phyloP scores from a whole-genome alignment of 1,140 invertebrate genomes.

The Wasmannia auropunctata region DNA sequence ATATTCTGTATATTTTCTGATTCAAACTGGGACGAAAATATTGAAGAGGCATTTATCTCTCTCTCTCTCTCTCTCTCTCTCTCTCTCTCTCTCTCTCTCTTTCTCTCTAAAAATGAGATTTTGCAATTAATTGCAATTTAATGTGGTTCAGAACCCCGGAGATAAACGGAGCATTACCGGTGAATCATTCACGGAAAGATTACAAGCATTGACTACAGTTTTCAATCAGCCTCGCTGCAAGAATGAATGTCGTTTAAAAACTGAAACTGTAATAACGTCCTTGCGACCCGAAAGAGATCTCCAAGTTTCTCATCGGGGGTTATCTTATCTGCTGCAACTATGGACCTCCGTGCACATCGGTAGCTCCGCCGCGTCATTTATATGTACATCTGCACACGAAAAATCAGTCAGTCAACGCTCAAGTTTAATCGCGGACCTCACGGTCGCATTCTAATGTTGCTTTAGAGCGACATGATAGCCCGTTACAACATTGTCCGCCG shows the following conservation, averaged over 20 bases:
- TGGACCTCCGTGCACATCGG: neutral
- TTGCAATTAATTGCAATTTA: neutral
- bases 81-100: too few species aligned
- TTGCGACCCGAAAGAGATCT: neutral
- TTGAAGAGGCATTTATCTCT: neutral
- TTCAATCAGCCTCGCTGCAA: neutral
- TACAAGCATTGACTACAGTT: neutral
- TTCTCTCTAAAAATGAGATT: neutral
- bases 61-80: too few species aligned
- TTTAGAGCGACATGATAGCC: neutral
- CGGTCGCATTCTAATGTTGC: neutral
- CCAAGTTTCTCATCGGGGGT: neutral
- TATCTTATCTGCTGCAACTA: slow-evolving; percentile 33
- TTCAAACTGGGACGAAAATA: neutral
- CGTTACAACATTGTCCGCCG: neutral
- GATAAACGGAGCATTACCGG: neutral
- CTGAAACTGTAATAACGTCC: neutral
- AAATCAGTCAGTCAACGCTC: neutral
- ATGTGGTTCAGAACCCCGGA: neutral
- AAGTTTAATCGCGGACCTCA: neutral
- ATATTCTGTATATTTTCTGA: neutral
- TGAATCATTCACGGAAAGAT: slow-evolving; percentile 13
- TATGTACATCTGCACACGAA: neutral
- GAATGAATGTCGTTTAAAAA: neutral
- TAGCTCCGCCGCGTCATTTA: neutral